phyloP scores from a whole-genome alignment of 2,113 vertebrate genomes.

The Rhinoptilus africanus region DNA sequence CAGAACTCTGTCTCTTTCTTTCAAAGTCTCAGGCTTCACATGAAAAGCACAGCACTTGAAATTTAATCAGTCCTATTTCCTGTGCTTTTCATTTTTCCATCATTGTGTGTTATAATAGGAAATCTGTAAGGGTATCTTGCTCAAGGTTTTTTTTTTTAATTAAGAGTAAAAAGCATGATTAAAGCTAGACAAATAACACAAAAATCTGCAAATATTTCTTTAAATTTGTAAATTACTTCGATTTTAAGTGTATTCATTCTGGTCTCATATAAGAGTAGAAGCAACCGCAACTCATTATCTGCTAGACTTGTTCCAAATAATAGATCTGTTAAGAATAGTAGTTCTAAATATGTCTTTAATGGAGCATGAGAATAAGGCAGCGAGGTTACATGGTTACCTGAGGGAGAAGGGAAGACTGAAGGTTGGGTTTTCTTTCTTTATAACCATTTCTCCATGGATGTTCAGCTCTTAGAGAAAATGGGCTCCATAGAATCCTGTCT shows the following conservation, averaged over 20 bases:
- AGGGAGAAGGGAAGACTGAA: neutral
- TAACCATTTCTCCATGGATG: neutral
- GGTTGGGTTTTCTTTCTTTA: neutral
- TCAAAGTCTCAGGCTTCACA: neutral
- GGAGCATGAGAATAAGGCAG: neutral
- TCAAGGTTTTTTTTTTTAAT: neutral
- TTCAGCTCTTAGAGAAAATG: neutral
- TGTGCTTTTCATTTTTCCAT: neutral
- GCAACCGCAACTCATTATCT: neutral
- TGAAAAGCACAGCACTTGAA: neutral
- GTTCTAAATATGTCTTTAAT: slow-evolving; percentile 24
- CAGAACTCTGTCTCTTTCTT: neutral
- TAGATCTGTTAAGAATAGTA: slow-evolving; percentile 1
- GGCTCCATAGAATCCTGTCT: neutral
- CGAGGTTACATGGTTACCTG: neutral
- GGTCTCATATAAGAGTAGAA: neutral
- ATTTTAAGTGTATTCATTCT: neutral
- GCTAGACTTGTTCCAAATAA: slow-evolving; percentile 16
- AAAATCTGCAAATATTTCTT: neutral
- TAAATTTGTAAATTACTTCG: neutral
- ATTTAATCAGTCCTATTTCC: neutral
- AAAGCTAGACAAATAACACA: neutral
- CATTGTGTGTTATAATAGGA: neutral
- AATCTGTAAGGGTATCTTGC: neutral
- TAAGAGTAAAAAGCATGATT: neutral